Base-by-base conservation (phyloP, 2,797 vertebrate species). In the Australoheros facetus region DNA sequence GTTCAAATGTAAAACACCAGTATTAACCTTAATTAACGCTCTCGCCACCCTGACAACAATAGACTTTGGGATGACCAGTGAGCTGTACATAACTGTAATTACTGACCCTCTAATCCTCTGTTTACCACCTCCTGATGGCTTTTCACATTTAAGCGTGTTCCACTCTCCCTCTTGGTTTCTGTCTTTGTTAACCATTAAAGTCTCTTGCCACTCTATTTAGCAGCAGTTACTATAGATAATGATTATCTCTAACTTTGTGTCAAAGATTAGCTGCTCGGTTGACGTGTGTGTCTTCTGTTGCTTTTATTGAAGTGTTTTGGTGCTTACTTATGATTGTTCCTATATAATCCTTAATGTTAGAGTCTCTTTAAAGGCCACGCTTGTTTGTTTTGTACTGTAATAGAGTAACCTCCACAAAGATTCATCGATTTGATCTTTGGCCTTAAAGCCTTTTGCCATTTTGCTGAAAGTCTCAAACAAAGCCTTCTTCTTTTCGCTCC, bases 31-130 rank as follows among this genome's bases (percentile, higher is more conserved):
- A 42, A 69, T 32, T 84, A 75, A 84, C 62, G 1, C 82, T 87
- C 84, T 81, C 37, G 72, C 76, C 82, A 71, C 23, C 32, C 16
- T 79, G 56, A 70, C 80, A 87, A 69, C 71, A 86, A 58, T 71
- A 74, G 83, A 85, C 23, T 4, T 73, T 19, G 57, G 77, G 81
- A 88, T 78, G 77, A 66, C 79, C 83, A 82, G 58, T 11, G 9
- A 84, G 60, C 82, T 86, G 79, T 89, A 89, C 90, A 90, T 85
- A 87, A 69, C 89, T 78, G 62, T 85, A 86, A 89, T 92, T 84
- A 87, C 81, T 16, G 37, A 89, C 80, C 80, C 59, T 89, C 78
- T 89, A 87, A 91, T 92, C 85, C 79, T 81, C 59, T 75, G 73
- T 82, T 91, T 80, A 87, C 42, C 39, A 66, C 75, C 75, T 86